These are phyloP conservation scores for Anas georgica DNA, from an alignment of 2,797 vertebrate species.

Conservation along the genomic window DNA sequence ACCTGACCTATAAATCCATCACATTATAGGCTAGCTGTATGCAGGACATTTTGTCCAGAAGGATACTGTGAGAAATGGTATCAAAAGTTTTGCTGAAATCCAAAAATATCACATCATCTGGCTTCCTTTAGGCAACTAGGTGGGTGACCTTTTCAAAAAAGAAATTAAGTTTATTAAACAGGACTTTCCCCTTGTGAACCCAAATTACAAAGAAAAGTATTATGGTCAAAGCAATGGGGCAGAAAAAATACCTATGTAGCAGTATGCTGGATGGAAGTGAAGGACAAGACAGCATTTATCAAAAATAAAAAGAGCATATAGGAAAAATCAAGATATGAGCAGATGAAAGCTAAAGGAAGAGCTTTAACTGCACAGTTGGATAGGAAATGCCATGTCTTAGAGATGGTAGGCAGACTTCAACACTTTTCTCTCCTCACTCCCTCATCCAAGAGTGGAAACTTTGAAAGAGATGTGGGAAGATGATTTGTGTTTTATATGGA, in stretches of 20 bases:
- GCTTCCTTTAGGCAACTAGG: too few relatives aligned
- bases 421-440: background rate
- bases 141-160: too few relatives aligned
- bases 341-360: background rate
- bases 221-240: background rate
- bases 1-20: too few relatives aligned
- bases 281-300: background rate
- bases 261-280: fast-evolving
- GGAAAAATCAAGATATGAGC: background rate
- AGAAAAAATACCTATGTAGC: background rate
- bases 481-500: background rate
- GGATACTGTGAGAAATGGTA: too few relatives aligned
- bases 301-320: background rate
- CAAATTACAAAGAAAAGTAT: background rate
- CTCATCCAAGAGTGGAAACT: background rate
- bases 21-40: too few relatives aligned
- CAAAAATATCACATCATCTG: too few relatives aligned
- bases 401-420: background rate
- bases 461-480: background rate
- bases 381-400: background rate
- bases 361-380: background rate
- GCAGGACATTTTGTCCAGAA: too few relatives aligned
- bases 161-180: too few relatives aligned
- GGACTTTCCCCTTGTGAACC: too few relatives aligned
- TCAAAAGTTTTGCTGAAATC: too few relatives aligned